phyloP scores from a whole-genome alignment of 2,888 invertebrate genomes.

The Seira sanloemensis region DNA sequence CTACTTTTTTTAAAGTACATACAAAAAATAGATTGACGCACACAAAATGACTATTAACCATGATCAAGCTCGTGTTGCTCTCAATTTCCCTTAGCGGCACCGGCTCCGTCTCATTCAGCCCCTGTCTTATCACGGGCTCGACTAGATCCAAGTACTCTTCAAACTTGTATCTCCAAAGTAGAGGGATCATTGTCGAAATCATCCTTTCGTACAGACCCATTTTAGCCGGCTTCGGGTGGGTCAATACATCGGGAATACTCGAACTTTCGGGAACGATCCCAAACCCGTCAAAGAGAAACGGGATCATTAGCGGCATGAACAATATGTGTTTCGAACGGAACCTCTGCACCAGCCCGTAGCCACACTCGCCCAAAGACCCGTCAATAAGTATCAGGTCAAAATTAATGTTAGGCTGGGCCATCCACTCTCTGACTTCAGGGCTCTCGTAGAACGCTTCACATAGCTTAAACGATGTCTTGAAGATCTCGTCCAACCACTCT shows the following conservation, averaged over 20 bases:
- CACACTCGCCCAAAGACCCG: conserved; percentile 20
- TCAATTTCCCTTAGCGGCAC: conserved; percentile 15
- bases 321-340: conserved; percentile 37
- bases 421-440: conserved; percentile 38
- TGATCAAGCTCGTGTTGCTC: conserved; percentile 27
- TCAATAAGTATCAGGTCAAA: conserved; percentile 38
- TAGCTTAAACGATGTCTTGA: background rate
- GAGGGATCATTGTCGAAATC: background rate
- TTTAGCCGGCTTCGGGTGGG: background rate
- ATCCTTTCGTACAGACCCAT: conserved; percentile 1
- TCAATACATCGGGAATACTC: conserved; percentile 11
- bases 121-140: background rate
- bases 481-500: background rate
- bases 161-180: conserved; percentile 11
- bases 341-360: conserved; percentile 30
- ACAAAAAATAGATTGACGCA: too few relatives aligned
- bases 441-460: conserved; percentile 43
- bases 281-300: conserved; percentile 8
- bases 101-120: background rate
- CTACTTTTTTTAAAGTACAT: too few relatives aligned
- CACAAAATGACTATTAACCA: conserved; percentile 23
- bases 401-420: conserved; percentile 1
- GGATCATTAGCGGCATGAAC: background rate
- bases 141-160: conserved; percentile 4
- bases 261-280: conserved; percentile 32